Conservation (phyloP, 1,140 invertebrate genomes). For the Temnothorax longispinosus region DNA sequence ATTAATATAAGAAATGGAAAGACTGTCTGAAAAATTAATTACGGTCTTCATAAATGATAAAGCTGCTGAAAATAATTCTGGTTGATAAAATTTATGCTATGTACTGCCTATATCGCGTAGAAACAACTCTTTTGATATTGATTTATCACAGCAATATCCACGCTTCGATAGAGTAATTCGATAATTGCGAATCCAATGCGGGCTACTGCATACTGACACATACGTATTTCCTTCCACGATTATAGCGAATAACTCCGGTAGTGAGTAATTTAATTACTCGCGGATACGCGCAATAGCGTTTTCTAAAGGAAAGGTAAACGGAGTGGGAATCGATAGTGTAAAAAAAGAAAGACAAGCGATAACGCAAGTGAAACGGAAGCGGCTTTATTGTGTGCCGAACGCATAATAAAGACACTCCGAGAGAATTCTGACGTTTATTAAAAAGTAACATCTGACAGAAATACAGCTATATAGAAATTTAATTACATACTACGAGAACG, state of each 20-base stretch:
- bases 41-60: not conserved
- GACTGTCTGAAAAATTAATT: constrained; percentile 1
- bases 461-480: not conserved
- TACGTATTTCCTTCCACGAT: not conserved
- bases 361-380: constrained; percentile 25
- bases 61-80: not conserved
- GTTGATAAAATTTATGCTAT: not conserved
- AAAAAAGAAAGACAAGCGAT: not conserved
- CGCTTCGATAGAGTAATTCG: constrained; percentile 53
- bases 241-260: constrained; percentile 11
- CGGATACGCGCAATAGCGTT: constrained; percentile 31
- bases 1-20: not conserved
- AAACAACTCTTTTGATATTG: not conserved
- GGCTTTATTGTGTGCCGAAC: not conserved
- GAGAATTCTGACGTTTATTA: not conserved
- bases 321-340: not conserved
- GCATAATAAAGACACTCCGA: not conserved
- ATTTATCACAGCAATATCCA: not conserved
- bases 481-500: not conserved
- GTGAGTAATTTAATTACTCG: constrained; percentile 53
- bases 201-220: not conserved
- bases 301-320: constrained; percentile 61
- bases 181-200: constrained; percentile 27
- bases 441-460: not conserved
- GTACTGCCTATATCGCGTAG: not conserved